Percentiles rank a stretch among this genome's conserved stretches.
These are phyloP conservation scores for Daphoenositta chrysoptera DNA, from an alignment of 2,113 vertebrate genomes.

Conservation along the genomic window DNA sequence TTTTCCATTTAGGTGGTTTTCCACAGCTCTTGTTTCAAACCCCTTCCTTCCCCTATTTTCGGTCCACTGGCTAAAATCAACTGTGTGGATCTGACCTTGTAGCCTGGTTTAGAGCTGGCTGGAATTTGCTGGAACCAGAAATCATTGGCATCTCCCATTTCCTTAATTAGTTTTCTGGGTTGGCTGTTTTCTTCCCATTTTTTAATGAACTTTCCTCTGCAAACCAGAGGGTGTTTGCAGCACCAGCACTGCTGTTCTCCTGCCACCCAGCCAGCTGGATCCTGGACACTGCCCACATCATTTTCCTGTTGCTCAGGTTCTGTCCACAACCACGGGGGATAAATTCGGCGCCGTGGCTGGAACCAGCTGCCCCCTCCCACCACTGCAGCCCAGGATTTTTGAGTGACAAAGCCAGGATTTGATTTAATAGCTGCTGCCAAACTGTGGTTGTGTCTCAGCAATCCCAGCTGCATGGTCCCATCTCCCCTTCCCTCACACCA, in stretches of 20 bases:
- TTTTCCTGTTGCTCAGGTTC: neutral
- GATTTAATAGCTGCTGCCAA: neutral
- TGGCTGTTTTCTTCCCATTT: neutral
- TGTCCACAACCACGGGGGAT: neutral
- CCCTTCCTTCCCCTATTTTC: neutral
- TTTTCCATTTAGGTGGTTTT: neutral
- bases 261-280: neutral
- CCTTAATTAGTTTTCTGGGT: constrained; percentile 28
- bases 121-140: neutral
- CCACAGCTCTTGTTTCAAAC: neutral
- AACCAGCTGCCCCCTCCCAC: neutral
- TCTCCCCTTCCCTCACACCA: neutral
- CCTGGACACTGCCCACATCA: fast-evolving
- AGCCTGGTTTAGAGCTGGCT: neutral
- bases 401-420: neutral
- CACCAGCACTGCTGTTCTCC: neutral
- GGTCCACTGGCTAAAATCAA: neutral
- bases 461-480: fast-evolving
- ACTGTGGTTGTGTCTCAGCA: neutral
- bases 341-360: neutral
- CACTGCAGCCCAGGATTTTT: neutral
- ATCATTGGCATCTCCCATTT: neutral
- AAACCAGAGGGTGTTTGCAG: neutral
- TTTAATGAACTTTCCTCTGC: neutral
- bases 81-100: neutral